Evolutionary conservation across 2,797 vertebrate genomes (phyloP).

Genomic region (Phoebastria nigripes): DNA sequence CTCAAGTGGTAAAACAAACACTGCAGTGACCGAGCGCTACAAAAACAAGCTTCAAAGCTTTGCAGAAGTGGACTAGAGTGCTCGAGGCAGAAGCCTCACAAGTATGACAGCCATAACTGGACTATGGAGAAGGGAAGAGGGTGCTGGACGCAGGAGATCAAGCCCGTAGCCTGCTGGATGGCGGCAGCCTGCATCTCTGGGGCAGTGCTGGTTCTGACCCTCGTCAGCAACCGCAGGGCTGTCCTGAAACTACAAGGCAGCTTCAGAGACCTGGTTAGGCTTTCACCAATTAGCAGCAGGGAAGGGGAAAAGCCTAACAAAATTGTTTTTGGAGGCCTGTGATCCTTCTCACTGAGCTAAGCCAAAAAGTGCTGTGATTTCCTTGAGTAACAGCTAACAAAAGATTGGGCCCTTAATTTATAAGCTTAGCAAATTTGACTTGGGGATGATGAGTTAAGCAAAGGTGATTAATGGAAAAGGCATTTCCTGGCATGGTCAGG

Average conservation of each 20-base stretch:
- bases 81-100: not conserved
- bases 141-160: fast-evolving
- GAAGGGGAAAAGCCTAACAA: not conserved
- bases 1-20: not conserved
- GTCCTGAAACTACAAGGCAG: not conserved
- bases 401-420: not conserved
- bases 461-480: not conserved
- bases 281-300: not conserved
- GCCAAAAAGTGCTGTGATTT: not conserved
- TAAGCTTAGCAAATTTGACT: not conserved
- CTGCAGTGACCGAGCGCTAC: not conserved
- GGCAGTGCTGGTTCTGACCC: not conserved
- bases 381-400: not conserved
- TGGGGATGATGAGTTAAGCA: not conserved
- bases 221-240: not conserved
- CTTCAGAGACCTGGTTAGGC: not conserved
- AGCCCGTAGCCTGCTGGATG: not conserved
- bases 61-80: not conserved
- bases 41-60: not conserved
- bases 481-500: not conserved
- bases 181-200: not conserved
- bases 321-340: not conserved
- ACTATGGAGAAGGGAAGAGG: not conserved
- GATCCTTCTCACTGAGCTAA: not conserved
- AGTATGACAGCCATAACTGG: not conserved